phyloP scores from a whole-genome alignment of 2,888 invertebrate species.

The Spilosoma lubricipeda region DNA sequence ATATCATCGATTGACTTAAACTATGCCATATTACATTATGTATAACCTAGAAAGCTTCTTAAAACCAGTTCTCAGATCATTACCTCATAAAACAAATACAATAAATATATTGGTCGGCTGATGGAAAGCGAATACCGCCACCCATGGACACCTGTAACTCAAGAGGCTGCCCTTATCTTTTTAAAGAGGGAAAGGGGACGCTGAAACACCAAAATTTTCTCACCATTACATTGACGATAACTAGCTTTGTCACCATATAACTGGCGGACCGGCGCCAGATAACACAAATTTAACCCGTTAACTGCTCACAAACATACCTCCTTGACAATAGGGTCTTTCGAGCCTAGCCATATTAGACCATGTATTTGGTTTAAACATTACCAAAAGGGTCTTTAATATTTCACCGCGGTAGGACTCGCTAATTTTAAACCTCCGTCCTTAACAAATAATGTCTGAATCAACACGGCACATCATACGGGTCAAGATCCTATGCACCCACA shows the following conservation, averaged over 20 bases:
- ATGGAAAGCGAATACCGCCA: background rate
- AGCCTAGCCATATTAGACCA: conserved; percentile 46
- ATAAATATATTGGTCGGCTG: background rate
- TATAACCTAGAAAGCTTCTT: no score
- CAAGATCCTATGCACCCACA: conserved; percentile 20
- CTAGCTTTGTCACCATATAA: conserved; percentile 18
- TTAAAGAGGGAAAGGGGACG: background rate
- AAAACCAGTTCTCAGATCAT: no score
- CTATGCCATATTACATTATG: no score
- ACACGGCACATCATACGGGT: conserved; percentile 61
- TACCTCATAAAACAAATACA: no score
- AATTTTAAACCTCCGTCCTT: conserved; percentile 77
- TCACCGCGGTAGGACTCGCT: conserved; percentile 82
- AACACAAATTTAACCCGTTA: conserved; percentile 48
- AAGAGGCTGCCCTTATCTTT: no score
- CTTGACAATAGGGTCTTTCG: conserved; percentile 46
- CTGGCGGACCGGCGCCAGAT: conserved; percentile 43
- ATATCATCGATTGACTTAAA: no score
- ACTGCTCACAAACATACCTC: conserved; percentile 51
- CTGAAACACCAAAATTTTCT: conserved; percentile 17
- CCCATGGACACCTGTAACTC: no score
- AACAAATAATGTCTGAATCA: conserved; percentile 72
- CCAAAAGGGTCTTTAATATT: conserved; percentile 60
- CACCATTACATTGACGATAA: conserved; percentile 20
- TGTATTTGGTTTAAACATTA: conserved; percentile 47